Base-by-base conservation (phyloP, 2,113 vertebrate genomes). In the Speoplatyrhinus poulsoni region DNA sequence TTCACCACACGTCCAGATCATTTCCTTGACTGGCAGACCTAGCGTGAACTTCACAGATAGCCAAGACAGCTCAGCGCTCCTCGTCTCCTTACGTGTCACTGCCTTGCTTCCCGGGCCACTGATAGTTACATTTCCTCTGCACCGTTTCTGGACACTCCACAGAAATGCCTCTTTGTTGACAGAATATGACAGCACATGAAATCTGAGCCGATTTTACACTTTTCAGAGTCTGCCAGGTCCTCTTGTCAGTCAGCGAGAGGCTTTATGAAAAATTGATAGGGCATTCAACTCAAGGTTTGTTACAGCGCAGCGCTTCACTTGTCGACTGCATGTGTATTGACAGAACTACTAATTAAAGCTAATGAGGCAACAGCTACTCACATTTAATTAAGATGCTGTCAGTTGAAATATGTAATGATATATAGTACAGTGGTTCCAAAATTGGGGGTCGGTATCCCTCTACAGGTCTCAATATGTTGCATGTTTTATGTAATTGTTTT, bases 41-140 rank as follows among this genome's bases (percentile, higher is more conserved):
- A 19, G 62, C 69, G 74, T 74, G 69, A 66, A 56, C 59, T 54
- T 69, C 32, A 11, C 59, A 62, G 16, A n/a, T 1, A 70, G 60
- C 55, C 26, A 13, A 52, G 11, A 62, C 73, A 10, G 65, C 65
- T 73, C 61, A 64, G 62, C 76, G 26, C 52, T 65, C 77, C 36
- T 64, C 67, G 66, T 61, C 32, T 80, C 41, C 56, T 69, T 70
- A 54, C 54, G 62, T 68, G 73, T 70, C 57, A 75, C 62, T 26
- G 64, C 32, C 68, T 56, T 33, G 53, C 69, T 75, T 77, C 60
- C 26, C 3, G 17, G 61, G 72, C 70, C 62, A 67, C 55, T 70
- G 71, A 60, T 69, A 32, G 61, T 77, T 79, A 49, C 52, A 46
- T 54, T 81, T 62, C 59, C 61, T 63, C 26, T 36, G 26, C 36